These are phyloP conservation scores for Pentalonia nigronervosa DNA, from an alignment of 1,140 invertebrate genomes.

Conservation along the genomic window DNA sequence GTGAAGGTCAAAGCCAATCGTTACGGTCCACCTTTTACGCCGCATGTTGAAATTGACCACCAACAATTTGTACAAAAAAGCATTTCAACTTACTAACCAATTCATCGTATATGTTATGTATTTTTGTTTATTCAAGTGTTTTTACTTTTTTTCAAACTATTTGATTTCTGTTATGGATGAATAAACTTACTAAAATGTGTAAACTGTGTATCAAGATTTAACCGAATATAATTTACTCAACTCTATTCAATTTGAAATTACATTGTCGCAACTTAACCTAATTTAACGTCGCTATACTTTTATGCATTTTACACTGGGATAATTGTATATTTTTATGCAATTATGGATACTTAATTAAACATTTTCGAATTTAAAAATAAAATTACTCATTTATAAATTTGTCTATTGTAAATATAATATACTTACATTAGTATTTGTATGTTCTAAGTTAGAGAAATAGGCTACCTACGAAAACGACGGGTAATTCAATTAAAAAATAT, in stretches of 20 bases:
- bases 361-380: too few relatives aligned
- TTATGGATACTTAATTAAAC: neutral
- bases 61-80: neutral
- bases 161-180: neutral
- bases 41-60: neutral
- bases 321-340: neutral
- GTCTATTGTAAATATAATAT: too few relatives aligned
- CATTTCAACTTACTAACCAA: neutral
- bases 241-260: neutral
- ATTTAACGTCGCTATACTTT: too few relatives aligned
- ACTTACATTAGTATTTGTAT: too few relatives aligned
- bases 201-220: too few relatives aligned
- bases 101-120: neutral
- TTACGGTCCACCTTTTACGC: slow-evolving; percentile 47
- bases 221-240: too few relatives aligned
- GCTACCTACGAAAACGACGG: neutral
- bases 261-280: neutral
- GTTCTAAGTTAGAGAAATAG: neutral
- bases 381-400: too few relatives aligned
- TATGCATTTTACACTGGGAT: too few relatives aligned
- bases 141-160: neutral
- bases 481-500: neutral
- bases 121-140: neutral
- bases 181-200: neutral
- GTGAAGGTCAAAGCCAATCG: slow-evolving; percentile 46